Conservation (phyloP, 2,888 invertebrate genomes). For the Pecten maximus region DNA sequence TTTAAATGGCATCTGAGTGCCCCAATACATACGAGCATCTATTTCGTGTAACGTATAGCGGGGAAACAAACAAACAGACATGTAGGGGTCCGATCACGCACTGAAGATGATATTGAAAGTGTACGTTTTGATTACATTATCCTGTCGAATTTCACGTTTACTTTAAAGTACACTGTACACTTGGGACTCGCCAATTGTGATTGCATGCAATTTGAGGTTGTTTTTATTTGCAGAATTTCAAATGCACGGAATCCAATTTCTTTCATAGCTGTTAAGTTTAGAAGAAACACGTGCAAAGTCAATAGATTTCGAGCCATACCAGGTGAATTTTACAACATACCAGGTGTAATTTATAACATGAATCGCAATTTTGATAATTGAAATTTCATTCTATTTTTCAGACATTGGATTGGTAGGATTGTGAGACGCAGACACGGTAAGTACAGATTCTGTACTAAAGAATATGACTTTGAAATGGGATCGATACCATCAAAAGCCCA, state of each 20-base stretch:
- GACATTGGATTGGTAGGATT: neutral
- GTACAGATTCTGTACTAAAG: neutral
- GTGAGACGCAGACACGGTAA: neutral
- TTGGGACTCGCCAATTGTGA: neutral
- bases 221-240: neutral
- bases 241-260: conserved; percentile 14
- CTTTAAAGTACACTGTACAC: neutral
- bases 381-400: neutral
- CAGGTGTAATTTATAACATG: neutral
- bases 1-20: too few relatives aligned
- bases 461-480: conserved; percentile 6
- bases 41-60: too few relatives aligned
- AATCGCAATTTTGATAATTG: conserved; percentile 15
- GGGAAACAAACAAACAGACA: too few relatives aligned
- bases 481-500: conserved; percentile 20
- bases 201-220: neutral
- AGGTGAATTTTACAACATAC: conserved; percentile 7
- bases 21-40: too few relatives aligned
- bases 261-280: neutral
- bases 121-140: neutral
- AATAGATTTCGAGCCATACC: neutral
- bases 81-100: neutral
- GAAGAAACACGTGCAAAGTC: conserved; percentile 13
- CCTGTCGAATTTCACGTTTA: neutral
- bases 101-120: neutral